Conservation (phyloP, 1,140 invertebrate genomes). For the Spodoptera frugiperda region DNA sequence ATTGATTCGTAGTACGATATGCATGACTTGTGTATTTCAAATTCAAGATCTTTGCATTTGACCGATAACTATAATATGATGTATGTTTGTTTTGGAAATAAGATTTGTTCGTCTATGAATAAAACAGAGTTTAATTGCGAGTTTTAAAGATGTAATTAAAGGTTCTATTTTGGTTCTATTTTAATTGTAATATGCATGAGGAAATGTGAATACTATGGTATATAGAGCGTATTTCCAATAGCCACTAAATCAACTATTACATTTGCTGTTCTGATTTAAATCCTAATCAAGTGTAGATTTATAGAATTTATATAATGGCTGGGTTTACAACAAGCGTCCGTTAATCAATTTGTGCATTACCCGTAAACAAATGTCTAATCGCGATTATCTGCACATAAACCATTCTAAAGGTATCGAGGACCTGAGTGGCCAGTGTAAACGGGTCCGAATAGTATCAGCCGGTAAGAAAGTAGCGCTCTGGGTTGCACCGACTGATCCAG, state of each 20-base stretch:
- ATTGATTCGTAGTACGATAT: not conserved
- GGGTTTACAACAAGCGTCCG: not conserved
- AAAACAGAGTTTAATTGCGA: too few relatives aligned
- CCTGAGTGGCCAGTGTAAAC: slow-evolving; percentile 53
- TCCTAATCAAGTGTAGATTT: too few relatives aligned
- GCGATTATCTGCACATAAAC: slow-evolving; percentile 10
- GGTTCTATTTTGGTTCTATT: too few relatives aligned
- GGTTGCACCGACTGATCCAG: slow-evolving; percentile 77
- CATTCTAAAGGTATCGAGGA: slow-evolving; percentile 10
- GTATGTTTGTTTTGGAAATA: too few relatives aligned
- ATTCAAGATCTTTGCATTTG: not conserved
- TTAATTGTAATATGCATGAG: too few relatives aligned
- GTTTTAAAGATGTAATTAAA: too few relatives aligned
- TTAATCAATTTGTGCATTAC: slow-evolving; percentile 15
- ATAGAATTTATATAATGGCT: too few relatives aligned
- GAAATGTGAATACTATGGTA: too few relatives aligned
- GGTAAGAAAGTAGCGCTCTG: slow-evolving; percentile 79
- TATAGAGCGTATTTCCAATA: too few relatives aligned
- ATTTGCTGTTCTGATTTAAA: too few relatives aligned
- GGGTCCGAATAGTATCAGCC: slow-evolving; percentile 55
- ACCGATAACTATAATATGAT: not conserved
- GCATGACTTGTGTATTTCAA: slow-evolving; percentile 3
- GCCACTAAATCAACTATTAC: too few relatives aligned
- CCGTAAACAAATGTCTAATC: slow-evolving; percentile 26
- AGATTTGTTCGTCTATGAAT: too few relatives aligned